Evolutionary conservation across 1,140 invertebrate species (phyloP).

Genomic region (Eriosoma lanigerum): DNA sequence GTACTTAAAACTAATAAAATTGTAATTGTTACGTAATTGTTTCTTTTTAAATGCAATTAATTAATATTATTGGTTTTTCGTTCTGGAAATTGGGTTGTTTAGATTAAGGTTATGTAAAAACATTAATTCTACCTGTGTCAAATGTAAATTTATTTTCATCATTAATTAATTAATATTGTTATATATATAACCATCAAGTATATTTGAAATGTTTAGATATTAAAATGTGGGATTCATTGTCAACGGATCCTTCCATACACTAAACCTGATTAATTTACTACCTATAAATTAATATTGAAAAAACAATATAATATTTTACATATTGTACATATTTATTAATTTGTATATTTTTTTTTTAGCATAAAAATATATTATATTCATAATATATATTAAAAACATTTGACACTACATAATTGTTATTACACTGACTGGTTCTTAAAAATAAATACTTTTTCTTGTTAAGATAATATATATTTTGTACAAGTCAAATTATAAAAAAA

Average conservation of each 20-base stretch:
- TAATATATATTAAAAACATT: not conserved
- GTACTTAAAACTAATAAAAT: no score
- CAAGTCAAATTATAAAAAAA: not conserved
- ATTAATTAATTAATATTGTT: not conserved
- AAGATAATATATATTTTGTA: not conserved
- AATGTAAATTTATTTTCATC: not conserved
- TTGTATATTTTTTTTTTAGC: no score
- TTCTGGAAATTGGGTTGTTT: constrained; percentile 3
- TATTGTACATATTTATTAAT: no score
- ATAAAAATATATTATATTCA: no score
- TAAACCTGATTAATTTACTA: no score
- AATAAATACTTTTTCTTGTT: not conserved
- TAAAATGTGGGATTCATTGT: no score
- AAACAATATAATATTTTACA: no score
- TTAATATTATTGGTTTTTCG: not conserved
- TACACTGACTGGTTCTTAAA: constrained; percentile 25
- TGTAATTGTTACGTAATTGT: no score
- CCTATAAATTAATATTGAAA: no score
- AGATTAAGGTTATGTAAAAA: not conserved
- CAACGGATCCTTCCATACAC: no score
- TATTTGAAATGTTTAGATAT: no score
- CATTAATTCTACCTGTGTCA: not conserved
- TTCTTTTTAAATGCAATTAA: not conserved
- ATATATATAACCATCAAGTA: no score
- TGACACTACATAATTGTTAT: not conserved